Evolutionary conservation across 2,797 vertebrate genomes (phyloP).

Genomic region (Hypotaenidia philippensis): DNA sequence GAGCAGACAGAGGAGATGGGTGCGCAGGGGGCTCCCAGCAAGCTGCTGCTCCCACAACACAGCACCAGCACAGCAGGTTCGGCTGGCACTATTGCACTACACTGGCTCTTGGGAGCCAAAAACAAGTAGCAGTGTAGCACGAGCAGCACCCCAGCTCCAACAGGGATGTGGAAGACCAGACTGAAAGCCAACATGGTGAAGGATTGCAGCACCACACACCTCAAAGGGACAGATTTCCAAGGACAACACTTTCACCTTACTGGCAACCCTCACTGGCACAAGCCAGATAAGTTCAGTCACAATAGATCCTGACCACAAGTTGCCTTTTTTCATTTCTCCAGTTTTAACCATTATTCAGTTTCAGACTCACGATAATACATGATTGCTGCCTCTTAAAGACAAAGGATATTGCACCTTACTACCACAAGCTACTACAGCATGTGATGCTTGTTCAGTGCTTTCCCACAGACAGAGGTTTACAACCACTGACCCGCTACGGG

Average conservation of each 20-base stretch:
- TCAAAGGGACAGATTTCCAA: neutral
- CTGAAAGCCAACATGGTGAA: neutral
- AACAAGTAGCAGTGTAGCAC: neutral
- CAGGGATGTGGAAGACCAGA: fast-evolving
- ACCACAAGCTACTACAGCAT: neutral
- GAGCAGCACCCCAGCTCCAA: neutral
- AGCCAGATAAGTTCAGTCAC: neutral
- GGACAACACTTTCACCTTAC: neutral
- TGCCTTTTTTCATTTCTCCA: fast-evolving
- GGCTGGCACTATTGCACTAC: neutral
- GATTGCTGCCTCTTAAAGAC: neutral
- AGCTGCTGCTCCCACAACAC: neutral
- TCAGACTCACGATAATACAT: neutral
- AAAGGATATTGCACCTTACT: neutral
- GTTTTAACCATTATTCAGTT: neutral
- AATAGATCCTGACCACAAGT: neutral
- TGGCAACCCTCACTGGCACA: neutral
- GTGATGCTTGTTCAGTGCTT: neutral
- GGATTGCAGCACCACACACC: neutral
- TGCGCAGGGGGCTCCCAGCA: fast-evolving
- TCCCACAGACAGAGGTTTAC: neutral
- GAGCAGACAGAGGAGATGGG: neutral
- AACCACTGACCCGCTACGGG: neutral
- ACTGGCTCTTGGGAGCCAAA: neutral
- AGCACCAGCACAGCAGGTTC: neutral